These are phyloP conservation scores for Aplodontia rufa DNA, from an alignment of 2,113 vertebrate species.

Conservation along the genomic window DNA sequence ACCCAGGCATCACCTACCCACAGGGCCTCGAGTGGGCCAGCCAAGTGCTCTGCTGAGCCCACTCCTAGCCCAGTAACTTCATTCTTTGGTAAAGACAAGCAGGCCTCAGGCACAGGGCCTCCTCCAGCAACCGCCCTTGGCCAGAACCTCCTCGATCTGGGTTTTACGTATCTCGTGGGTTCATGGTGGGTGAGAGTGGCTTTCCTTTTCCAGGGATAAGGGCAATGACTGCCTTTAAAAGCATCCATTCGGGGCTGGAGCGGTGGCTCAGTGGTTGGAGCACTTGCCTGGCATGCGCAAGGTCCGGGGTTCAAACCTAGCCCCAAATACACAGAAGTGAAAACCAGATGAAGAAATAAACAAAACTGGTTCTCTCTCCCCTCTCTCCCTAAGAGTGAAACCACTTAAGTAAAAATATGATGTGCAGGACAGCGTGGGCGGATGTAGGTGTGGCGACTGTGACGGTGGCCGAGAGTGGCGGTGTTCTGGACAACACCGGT, in stretches of 20 bases:
- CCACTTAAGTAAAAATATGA: too few relatives aligned
- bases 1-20: too few relatives aligned
- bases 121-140: fast-evolving
- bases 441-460: too few relatives aligned
- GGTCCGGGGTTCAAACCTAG: too few relatives aligned
- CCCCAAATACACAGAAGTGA: too few relatives aligned
- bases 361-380: too few relatives aligned
- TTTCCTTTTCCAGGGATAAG: constrained; percentile 27
- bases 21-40: background rate
- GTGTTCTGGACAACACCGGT: background rate
- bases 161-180: background rate
- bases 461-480: background rate
- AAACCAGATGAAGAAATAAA: too few relatives aligned
- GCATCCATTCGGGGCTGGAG: background rate
- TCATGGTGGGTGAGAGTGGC: background rate
- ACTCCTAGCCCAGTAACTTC: background rate
- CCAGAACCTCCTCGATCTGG: background rate
- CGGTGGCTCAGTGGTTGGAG: too few relatives aligned
- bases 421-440: too few relatives aligned
- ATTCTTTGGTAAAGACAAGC: too few relatives aligned
- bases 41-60: background rate
- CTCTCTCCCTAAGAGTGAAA: too few relatives aligned
- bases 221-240: background rate
- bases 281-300: too few relatives aligned
- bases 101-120: background rate